Conservation (phyloP, 1,140 invertebrate species). For the Nomia melanderi region DNA sequence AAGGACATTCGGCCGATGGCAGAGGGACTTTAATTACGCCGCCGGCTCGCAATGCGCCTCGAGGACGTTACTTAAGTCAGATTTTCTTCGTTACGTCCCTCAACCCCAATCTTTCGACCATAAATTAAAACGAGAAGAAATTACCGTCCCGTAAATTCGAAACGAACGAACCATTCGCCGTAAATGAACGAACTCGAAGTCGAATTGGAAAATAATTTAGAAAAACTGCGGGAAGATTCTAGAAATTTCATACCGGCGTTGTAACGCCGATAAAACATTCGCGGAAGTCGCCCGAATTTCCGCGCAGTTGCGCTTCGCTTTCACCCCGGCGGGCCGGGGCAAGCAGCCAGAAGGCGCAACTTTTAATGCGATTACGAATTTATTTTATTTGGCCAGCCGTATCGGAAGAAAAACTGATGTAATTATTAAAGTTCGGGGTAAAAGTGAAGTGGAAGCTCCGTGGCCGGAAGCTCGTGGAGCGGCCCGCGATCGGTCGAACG, state of each 20-base stretch:
- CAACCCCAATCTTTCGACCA: neutral
- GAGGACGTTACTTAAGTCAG: constrained; percentile 7
- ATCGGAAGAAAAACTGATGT: neutral
- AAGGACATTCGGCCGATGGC: constrained; percentile 68
- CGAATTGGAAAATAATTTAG: too few relatives aligned
- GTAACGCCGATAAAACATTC: too few relatives aligned
- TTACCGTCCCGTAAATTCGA: neutral
- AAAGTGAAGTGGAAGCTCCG: too few relatives aligned
- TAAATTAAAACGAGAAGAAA: too few relatives aligned
- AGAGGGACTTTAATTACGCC: constrained; percentile 70
- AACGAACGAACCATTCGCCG: neutral
- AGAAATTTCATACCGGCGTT: too few relatives aligned
- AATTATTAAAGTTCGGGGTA: too few relatives aligned
- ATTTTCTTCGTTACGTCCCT: neutral
- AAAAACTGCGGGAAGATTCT: too few relatives aligned
- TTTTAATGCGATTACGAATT: constrained; percentile 1
- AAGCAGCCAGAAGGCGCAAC: neutral
- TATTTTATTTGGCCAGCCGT: neutral
- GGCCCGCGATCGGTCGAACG: too few relatives aligned
- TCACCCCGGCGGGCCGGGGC: neutral
- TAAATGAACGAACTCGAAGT: too few relatives aligned
- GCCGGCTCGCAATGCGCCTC: constrained; percentile 48
- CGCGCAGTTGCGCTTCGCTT: neutral
- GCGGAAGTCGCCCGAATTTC: neutral
- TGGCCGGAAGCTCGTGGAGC: too few relatives aligned